These are phyloP conservation scores for Polydrusus cervinus DNA, from an alignment of 2,888 invertebrate species.

Conservation along the genomic window DNA sequence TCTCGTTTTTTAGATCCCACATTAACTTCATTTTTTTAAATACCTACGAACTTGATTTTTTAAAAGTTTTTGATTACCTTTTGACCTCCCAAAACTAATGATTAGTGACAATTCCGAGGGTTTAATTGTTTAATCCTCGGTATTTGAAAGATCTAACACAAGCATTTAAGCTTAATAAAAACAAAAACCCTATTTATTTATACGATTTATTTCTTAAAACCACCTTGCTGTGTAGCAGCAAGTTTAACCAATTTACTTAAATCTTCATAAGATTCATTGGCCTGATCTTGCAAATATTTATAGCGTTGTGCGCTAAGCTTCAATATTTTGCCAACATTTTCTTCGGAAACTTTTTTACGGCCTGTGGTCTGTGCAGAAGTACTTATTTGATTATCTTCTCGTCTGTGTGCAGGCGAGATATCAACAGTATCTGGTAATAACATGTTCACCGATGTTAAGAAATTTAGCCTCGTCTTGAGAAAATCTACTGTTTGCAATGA, in stretches of 20 bases:
- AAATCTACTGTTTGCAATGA: conserved; percentile 61
- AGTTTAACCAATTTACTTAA: conserved; percentile 61
- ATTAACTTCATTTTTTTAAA: too few relatives aligned
- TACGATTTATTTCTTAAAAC: conserved; percentile 36
- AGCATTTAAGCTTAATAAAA: background rate
- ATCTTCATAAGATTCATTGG: conserved; percentile 64
- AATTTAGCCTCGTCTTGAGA: conserved; percentile 59
- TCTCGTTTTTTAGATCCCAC: too few relatives aligned
- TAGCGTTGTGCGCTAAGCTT: conserved; percentile 62
- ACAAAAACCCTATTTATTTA: background rate
- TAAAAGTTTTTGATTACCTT: too few relatives aligned
- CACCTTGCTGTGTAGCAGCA: conserved; percentile 54
- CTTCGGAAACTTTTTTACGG: background rate
- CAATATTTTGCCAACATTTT: conserved; percentile 60
- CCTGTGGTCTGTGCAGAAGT: conserved; percentile 25
- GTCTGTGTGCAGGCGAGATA: background rate
- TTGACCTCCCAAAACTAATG: too few relatives aligned
- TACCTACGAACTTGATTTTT: too few relatives aligned
- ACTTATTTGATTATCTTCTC: conserved; percentile 8
- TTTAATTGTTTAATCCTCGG: too few relatives aligned
- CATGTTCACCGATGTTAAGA: conserved; percentile 58
- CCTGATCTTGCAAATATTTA: conserved; percentile 62
- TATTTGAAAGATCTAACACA: too few relatives aligned
- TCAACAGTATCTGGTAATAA: conserved; percentile 17
- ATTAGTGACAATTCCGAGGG: too few relatives aligned